These are phyloP conservation scores for Acipenser oxyrinchus DNA, from an alignment of 2,797 vertebrate genomes.

Conservation along the genomic window DNA sequence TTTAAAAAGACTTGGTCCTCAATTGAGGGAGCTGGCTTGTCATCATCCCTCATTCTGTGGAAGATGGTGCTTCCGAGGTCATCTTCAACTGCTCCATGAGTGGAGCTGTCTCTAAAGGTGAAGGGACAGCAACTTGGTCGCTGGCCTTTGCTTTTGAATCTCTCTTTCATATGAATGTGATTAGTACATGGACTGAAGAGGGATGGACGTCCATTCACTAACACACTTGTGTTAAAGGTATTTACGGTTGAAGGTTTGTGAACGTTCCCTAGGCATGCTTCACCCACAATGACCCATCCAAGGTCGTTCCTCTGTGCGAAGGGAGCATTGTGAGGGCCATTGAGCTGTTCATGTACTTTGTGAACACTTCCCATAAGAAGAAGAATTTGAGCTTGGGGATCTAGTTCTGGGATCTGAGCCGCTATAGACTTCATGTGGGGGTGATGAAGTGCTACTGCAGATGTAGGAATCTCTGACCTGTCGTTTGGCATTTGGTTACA, in stretches of 20 bases:
- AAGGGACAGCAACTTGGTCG: no score
- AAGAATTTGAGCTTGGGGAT: neutral
- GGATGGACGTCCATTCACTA: neutral
- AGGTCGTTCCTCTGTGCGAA: neutral
- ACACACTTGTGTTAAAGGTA: neutral
- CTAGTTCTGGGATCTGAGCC: no score
- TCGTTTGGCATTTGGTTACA: no score
- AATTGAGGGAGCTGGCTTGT: conserved; percentile 11
- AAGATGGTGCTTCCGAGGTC: conserved; percentile 12
- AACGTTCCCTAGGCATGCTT: neutral
- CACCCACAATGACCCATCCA: neutral
- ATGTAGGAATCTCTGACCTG: no score
- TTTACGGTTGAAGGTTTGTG: neutral
- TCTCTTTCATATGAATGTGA: no score
- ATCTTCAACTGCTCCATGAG: neutral
- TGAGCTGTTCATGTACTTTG: neutral
- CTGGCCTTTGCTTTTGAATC: no score
- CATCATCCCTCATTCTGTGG: neutral
- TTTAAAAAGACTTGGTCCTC: conserved; percentile 14
- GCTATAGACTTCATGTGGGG: no score
- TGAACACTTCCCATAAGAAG: neutral
- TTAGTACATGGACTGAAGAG: neutral
- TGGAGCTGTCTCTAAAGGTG: neutral
- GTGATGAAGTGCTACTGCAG: no score
- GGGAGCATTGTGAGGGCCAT: neutral